Evolutionary conservation across 2,888 invertebrate genomes (phyloP).

Genomic region (Troides aeacus): DNA sequence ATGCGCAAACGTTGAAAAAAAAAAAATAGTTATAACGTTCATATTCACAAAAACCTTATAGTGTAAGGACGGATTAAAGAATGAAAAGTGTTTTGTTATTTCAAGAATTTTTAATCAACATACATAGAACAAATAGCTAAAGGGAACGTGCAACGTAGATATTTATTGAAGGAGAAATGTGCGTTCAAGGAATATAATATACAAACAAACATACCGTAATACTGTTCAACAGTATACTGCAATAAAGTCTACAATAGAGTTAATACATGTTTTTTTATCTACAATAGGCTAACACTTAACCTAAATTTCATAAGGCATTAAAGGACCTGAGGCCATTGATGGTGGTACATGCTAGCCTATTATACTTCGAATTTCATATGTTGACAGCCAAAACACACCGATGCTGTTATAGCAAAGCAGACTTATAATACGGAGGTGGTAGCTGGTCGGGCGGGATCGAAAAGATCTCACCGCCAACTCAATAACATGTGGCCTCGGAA

Average conservation of each 20-base stretch:
- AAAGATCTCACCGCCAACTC: too few species aligned
- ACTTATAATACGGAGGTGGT: too few species aligned
- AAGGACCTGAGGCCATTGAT: too few species aligned
- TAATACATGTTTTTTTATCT: slow-evolving; percentile 56
- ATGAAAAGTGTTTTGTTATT: slow-evolving; percentile 26
- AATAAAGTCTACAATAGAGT: neutral
- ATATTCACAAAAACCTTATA: neutral
- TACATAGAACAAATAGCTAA: slow-evolving; percentile 29
- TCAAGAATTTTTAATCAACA: slow-evolving; percentile 27
- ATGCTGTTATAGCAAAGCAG: too few species aligned
- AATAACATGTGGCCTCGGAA: too few species aligned
- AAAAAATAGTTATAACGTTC: neutral
- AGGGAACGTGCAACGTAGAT: slow-evolving; percentile 40
- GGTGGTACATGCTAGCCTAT: too few species aligned
- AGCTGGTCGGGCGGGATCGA: too few species aligned
- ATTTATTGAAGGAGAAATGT: slow-evolving; percentile 25
- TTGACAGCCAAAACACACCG: too few species aligned
- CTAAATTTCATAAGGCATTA: too few species aligned
- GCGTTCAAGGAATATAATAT: slow-evolving; percentile 28
- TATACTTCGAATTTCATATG: too few species aligned
- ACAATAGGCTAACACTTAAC: slow-evolving; percentile 56
- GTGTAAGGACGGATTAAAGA: slow-evolving; percentile 8
- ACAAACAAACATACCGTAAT: slow-evolving; percentile 43
- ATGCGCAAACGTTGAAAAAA: slow-evolving; percentile 5
- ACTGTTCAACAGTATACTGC: neutral